Base-by-base conservation (phyloP, 1,140 invertebrate species). In the Zaprionus africanus region DNA sequence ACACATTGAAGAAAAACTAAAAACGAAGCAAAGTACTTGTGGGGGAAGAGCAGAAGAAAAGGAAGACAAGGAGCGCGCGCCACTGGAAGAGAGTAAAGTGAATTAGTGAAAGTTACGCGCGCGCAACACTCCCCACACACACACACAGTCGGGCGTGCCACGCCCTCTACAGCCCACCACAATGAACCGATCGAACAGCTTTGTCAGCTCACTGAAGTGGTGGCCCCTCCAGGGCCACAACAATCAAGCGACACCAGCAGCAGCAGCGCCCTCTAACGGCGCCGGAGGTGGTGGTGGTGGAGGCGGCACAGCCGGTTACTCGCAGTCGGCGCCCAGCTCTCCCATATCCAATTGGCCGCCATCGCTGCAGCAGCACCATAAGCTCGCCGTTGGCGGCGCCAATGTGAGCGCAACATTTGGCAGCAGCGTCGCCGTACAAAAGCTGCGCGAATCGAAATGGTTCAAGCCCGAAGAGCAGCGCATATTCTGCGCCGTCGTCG, bases 391-490 rank as follows among this genome's bases (percentile, higher is more conserved):
- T 38, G 76, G 63, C 41, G 72, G 72, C 34, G 64, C 59, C 38
- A 70, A 77, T 49, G 90, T 81, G 58, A 80, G 67, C 36, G 69
- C 74, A 19, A 93, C 94, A 60, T 94, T 95, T 92, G 94, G 94
- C 67, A 95, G 95, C 68, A 94, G 94, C 60, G 94, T 95, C 7
- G 94, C 95, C 22, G 95, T 95, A 51, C 95, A 95, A 85, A 95
- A 95, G 81, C 93, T 95, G 70, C 93, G 95, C 46, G 95, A 95
- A 91, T 95, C 95, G 53, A 95, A 95, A 93, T 96, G 95, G 95
- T 95, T 96, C 81, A 94, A 93, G 69, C 94, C 94, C 72, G 94
- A 95, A 79, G 95, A 96, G 92, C 94, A 94, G 82, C 94, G 94
- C 66, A 94, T 96, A 76, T 94, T 96, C 73, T 95, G 94, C 88